Evolutionary conservation across 2,113 vertebrate species (phyloP), one percentile per base, ranked within the genome.

Genomic region (Pardalotus punctatus): DNA sequence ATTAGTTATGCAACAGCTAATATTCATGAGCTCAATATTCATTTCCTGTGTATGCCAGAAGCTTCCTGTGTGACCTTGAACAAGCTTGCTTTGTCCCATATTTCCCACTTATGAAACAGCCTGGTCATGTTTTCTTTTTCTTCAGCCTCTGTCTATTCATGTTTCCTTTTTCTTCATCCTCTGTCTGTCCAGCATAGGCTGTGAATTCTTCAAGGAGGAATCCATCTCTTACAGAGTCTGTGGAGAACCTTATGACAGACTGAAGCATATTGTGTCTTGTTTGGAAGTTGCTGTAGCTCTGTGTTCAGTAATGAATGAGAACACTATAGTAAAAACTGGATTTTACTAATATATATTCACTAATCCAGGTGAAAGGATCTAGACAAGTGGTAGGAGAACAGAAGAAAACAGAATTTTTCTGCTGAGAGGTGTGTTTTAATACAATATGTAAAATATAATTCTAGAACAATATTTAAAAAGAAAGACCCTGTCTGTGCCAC

Each of bases 41-140:
- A 93, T 95, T 96, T 97, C 94, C 94, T 86, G 90, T 93, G 74
- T 73, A 93, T 94, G 94, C 93, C 85, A 96, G 92, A 93, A 93
- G 65, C 92, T 83, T 95, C 93, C 92, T 95, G 85, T 7, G 9
- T 96, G 94, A 93, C 96, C 85, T 93, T 78, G 88, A 56, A 45
- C 80, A 48, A 45, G 61, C 80, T 83, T 82, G 48, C 56, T 86
- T 92, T 92, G 92, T 91, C 93, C 93, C 45, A 33, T 88, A 91
- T 94, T 96, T 88, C 67, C 93, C 82, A 69, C 87, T 96, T 96
- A 93, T 11, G 81, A 96, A 95, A 96, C 92, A 80, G 47, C 56
- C 54, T 86, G 89, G 61, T 90, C 35, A 4, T 40, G 45, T 91
- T 94, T 94, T 85, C 88, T 69, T 95, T 84, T 81, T 88, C 77